Conservation (phyloP, 2,797 vertebrate genomes). For the Anguilla marmorata region DNA sequence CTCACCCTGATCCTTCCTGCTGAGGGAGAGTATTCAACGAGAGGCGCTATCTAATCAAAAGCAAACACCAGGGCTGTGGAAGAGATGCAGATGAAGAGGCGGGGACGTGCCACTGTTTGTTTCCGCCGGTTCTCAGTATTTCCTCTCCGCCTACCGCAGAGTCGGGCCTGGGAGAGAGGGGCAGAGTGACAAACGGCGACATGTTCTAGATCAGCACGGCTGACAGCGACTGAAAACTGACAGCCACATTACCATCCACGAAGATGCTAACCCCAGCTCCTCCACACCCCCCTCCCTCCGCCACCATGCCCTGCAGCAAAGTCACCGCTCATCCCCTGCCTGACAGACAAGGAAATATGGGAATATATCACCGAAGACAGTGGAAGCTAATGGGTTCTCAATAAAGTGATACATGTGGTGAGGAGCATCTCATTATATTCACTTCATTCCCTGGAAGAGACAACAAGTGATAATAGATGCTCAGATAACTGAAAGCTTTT, state of each 20-base stretch:
- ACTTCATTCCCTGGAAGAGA: conserved; percentile 5
- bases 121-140: background rate
- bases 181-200: conserved; percentile 11
- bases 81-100: background rate
- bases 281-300: background rate
- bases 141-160: background rate
- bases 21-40: background rate
- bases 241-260: conserved; percentile 6
- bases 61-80: background rate
- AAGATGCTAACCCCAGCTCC: background rate
- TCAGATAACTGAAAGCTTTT: background rate
- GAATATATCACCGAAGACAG: conserved; percentile 5
- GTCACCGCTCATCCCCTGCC: conserved; percentile 6
- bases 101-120: background rate
- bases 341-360: conserved; percentile 20
- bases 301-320: conserved; percentile 15
- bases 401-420: conserved; percentile 2
- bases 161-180: background rate
- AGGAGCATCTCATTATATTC: conserved; percentile 12
- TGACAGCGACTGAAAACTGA: conserved; percentile 7
- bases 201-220: background rate
- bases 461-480: background rate
- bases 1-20: background rate
- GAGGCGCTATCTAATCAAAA: background rate
- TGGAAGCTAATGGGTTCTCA: background rate